A percentile compares a stretch with the other conserved stretches of the same genome.
phyloP scores from a whole-genome alignment of 2,113 vertebrate genomes.

The Nesoenas mayeri region DNA sequence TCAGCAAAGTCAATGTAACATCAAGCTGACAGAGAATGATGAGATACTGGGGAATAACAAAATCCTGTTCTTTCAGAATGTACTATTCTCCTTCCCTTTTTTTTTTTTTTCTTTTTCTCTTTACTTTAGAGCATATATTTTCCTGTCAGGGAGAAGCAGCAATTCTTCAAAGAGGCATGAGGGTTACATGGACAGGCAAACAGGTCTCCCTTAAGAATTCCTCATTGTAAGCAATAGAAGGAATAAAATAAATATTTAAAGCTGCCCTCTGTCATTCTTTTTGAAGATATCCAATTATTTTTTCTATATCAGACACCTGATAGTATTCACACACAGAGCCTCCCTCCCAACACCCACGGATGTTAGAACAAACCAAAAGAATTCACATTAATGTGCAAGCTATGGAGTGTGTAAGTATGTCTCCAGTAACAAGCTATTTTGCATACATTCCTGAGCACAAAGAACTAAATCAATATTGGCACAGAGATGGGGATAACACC shows the following conservation, averaged over 20 bases:
- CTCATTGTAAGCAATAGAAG: slow-evolving; percentile 40
- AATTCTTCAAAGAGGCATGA: slow-evolving; percentile 42
- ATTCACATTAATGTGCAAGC: background rate
- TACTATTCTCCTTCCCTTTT: background rate
- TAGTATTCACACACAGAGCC: background rate
- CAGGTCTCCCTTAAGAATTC: slow-evolving; percentile 39
- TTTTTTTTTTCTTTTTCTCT: no score
- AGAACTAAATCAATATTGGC: slow-evolving; percentile 5
- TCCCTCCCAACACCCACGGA: background rate
- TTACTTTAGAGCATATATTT: background rate
- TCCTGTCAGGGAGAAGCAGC: background rate
- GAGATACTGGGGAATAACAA: slow-evolving; percentile 17
- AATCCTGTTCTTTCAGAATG: slow-evolving; percentile 22
- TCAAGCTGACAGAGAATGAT: slow-evolving; percentile 12
- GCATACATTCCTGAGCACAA: background rate
- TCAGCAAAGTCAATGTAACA: slow-evolving; percentile 29
- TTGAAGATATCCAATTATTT: slow-evolving; percentile 48
- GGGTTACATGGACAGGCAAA: background rate
- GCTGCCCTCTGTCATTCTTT: slow-evolving; percentile 28
- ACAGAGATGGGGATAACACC: background rate
- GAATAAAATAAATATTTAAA: slow-evolving; percentile 65
- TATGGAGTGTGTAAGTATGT: background rate
- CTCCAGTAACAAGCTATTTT: background rate
- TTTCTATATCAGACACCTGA: background rate
- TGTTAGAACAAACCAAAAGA: background rate